These are phyloP conservation scores for Proisotoma minuta DNA, from an alignment of 2,888 invertebrate genomes.

Conservation along the genomic window DNA sequence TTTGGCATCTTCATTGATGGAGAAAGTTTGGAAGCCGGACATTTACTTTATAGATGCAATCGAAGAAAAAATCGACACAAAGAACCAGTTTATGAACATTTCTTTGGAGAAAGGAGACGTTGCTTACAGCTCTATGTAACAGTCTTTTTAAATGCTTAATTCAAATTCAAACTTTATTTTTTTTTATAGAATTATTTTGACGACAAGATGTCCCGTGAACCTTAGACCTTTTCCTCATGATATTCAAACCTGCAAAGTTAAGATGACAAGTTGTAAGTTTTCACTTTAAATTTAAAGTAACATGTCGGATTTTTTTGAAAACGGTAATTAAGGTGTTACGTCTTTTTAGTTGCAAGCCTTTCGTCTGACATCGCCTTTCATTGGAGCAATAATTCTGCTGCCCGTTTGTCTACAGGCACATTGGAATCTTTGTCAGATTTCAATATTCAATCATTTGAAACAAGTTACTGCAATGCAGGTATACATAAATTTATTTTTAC, in stretches of 20 bases:
- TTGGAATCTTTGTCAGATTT: no score
- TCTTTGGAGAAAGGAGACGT: conserved; percentile 19
- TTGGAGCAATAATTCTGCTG: conserved; percentile 48
- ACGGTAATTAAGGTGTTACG: background rate
- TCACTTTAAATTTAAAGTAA: background rate
- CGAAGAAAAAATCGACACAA: conserved; percentile 49
- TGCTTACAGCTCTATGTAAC: conserved; percentile 16
- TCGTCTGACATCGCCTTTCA: conserved; percentile 51
- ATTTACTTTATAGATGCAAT: conserved; percentile 54
- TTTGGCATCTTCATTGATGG: conserved; percentile 39
- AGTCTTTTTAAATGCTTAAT: conserved; percentile 14
- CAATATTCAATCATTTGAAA: no score
- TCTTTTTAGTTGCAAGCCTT: conserved; percentile 52
- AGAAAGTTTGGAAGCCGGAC: conserved; percentile 53
- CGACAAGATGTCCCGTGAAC: conserved; percentile 53
- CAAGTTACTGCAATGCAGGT: background rate
- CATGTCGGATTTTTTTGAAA: background rate
- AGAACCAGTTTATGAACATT: conserved; percentile 50
- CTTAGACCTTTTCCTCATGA: conserved; percentile 54
- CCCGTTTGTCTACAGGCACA: conserved; percentile 47
- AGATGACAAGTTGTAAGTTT: conserved; percentile 53
- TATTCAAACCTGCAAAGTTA: conserved; percentile 52
- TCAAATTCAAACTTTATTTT: background rate
- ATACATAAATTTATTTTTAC: background rate
- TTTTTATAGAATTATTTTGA: conserved; percentile 50